Evolutionary conservation across 2,113 vertebrate species (phyloP).

Genomic region (Malurus cyaneus): DNA sequence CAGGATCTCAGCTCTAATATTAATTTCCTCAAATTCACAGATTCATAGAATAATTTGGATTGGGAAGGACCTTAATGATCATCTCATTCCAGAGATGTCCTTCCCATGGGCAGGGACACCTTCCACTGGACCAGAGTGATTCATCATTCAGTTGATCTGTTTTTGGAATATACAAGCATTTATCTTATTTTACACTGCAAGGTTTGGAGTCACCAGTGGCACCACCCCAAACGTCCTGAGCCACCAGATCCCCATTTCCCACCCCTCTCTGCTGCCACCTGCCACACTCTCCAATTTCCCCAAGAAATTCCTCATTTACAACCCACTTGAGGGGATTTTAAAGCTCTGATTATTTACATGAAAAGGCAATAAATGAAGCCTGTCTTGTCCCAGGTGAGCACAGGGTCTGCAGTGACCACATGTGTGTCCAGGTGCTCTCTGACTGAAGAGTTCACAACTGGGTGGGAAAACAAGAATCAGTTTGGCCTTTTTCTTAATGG

Average conservation of each 20-base stretch:
- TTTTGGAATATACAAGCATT: neutral
- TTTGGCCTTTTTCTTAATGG: neutral
- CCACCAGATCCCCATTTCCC: neutral
- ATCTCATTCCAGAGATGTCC: neutral
- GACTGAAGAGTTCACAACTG: neutral
- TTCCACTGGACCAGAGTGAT: no score
- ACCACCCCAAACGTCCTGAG: neutral
- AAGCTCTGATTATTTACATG: neutral
- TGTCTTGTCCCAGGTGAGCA: neutral
- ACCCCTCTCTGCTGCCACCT: neutral
- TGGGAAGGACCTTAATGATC: neutral
- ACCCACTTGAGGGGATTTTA: neutral
- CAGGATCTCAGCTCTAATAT: neutral
- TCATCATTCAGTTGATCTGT: neutral
- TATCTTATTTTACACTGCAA: neutral
- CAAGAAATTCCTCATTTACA: neutral
- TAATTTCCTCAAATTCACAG: neutral
- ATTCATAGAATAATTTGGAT: neutral
- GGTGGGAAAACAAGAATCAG: neutral
- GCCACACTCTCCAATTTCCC: neutral
- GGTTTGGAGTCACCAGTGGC: neutral
- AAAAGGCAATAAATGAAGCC: neutral
- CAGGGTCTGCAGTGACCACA: neutral
- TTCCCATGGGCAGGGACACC: no score
- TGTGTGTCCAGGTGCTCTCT: neutral